Percentiles rank a stretch among this genome's conserved stretches.
Conservation (phyloP, 1,140 invertebrate genomes). For the Drosophila mojavensis region DNA sequence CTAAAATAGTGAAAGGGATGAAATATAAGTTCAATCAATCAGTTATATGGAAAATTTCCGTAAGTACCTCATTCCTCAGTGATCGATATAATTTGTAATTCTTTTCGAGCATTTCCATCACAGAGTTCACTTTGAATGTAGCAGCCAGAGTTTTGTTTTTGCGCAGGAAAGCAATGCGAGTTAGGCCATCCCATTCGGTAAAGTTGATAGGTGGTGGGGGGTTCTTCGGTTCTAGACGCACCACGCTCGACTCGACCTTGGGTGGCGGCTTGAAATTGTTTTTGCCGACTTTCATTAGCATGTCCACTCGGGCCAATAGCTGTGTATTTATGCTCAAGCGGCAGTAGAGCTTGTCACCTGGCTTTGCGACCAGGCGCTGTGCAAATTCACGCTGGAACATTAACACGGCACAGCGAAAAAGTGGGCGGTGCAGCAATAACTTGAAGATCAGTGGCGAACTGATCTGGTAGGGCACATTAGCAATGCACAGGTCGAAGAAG, state of each 20-base stretch:
- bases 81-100: constrained; percentile 96
- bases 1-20: constrained; percentile 84
- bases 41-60: background rate
- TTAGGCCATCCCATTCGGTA: constrained; percentile 98
- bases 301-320: constrained; percentile 96
- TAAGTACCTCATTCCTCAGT: constrained; percentile 91
- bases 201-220: constrained; percentile 98
- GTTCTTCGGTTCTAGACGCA: constrained; percentile 97
- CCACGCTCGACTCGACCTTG: constrained; percentile 99
- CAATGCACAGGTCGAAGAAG: constrained; percentile 99
- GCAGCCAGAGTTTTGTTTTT: constrained; percentile 97
- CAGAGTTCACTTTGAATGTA: constrained; percentile 93
- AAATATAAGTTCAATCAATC: background rate
- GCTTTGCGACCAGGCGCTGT: constrained; percentile 97
- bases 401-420: constrained; percentile 96
- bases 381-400: constrained; percentile 99
- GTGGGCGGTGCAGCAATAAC: constrained; percentile 94
- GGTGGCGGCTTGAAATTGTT: constrained; percentile 99
- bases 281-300: constrained; percentile 98
- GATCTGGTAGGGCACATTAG: constrained; percentile 99
- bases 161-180: constrained; percentile 96
- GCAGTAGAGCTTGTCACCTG: constrained; percentile 99
- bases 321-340: constrained; percentile 98
- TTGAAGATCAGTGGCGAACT: constrained; percentile 99
- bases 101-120: constrained; percentile 93